Evolutionary conservation across 2,797 vertebrate genomes (phyloP).

Genomic region (Ptychobarbus kaznakovi): DNA sequence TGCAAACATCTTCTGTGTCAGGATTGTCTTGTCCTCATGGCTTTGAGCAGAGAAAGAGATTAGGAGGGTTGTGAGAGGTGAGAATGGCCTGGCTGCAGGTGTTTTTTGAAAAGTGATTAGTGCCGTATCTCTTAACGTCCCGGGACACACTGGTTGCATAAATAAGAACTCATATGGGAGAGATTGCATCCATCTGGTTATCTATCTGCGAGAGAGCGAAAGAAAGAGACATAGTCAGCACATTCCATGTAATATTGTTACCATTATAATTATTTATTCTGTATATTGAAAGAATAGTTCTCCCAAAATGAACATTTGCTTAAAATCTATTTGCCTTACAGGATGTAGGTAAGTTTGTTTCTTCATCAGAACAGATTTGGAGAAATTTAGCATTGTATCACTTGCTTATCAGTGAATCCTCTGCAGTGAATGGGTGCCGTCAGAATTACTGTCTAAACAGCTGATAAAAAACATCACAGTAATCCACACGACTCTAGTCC

Average conservation of each 20-base stretch:
- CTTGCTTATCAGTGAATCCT: neutral
- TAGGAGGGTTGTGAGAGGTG: neutral
- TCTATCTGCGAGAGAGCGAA: neutral
- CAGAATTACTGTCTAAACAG: neutral
- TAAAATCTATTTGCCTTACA: neutral
- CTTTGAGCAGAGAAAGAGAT: neutral
- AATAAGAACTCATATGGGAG: conserved; percentile 6
- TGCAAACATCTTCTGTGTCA: neutral
- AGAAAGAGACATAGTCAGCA: neutral
- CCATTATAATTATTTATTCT: no score
- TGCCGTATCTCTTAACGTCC: neutral
- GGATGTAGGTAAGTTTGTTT: neutral
- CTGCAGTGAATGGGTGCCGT: neutral
- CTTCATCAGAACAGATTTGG: neutral
- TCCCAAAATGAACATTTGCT: neutral
- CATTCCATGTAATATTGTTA: neutral
- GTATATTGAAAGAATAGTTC: neutral
- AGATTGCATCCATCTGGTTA: neutral
- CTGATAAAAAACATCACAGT: neutral
- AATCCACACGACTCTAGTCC: neutral
- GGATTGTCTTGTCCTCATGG: neutral
- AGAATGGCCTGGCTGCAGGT: conserved; percentile 1
- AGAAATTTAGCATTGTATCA: neutral
- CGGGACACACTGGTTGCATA: neutral
- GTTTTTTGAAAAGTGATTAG: conserved; percentile 5